Conservation (phyloP, 2,797 vertebrate species). For the Schizothorax lantsangensis region DNA sequence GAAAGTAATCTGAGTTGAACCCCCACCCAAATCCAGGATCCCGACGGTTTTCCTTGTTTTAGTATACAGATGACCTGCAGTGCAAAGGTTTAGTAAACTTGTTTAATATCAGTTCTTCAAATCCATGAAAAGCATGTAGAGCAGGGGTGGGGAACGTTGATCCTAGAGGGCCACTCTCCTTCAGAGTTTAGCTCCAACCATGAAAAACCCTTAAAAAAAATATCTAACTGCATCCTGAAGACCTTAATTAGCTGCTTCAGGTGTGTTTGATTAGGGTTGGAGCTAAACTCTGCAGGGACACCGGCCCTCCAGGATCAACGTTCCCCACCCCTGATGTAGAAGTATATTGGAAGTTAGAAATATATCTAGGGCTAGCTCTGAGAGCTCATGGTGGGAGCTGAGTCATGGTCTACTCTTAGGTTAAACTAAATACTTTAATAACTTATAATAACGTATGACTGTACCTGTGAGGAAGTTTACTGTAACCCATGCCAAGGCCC, state of each 20-base stretch:
- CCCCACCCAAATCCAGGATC: constrained; percentile 96
- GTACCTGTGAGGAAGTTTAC: constrained; percentile 99
- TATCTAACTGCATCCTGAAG: too few relatives aligned
- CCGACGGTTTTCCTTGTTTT: constrained; percentile 87
- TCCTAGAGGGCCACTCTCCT: too few relatives aligned
- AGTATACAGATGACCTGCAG: constrained; percentile 89
- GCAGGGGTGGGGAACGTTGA: too few relatives aligned
- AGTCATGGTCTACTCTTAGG: constrained; percentile 67
- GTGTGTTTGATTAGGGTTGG: too few relatives aligned
- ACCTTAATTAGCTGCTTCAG: too few relatives aligned
- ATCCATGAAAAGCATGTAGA: constrained; percentile 30
- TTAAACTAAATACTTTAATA: constrained; percentile 70
- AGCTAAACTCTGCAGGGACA: too few relatives aligned
- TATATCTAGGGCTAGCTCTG: not conserved
- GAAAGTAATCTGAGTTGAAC: constrained; percentile 98
- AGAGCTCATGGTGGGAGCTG: constrained; percentile 56
- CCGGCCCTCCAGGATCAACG: too few relatives aligned
- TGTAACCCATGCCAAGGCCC: constrained; percentile 97
- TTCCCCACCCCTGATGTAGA: constrained; percentile 6
- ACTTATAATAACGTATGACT: constrained; percentile 67
- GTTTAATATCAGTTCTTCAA: not conserved
- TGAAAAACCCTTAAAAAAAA: too few relatives aligned
- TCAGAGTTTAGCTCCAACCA: too few relatives aligned
- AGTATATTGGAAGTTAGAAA: constrained; percentile 57
- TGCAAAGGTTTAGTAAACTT: constrained; percentile 14